Evolutionary conservation across 2,888 invertebrate genomes (phyloP), one percentile per base, ranked within the genome.

Genomic region (Plusia festucae): DNA sequence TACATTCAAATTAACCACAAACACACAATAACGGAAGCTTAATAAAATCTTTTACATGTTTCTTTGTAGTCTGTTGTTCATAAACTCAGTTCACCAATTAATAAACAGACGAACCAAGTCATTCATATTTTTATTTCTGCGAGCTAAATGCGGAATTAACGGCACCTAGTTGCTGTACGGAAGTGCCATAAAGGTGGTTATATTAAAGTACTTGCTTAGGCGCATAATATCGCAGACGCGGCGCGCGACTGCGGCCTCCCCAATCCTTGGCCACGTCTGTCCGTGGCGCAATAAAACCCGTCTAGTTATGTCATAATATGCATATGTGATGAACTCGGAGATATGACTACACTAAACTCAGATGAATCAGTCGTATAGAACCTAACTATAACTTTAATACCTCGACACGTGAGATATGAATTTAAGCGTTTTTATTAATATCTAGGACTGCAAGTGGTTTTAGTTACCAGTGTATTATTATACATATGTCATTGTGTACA

Each of bases 271-370:
- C 89, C 88, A 87, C 90, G 90, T 92, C 91, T 86, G 92, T 90
- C 91, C 88, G 89, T 80, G 85, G 69, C 61, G 93, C 90, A 93
- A 93, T 93, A 93, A 93, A 93, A 91, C 85, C 83, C 82, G 86
- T 87, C 87, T 84, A 86, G 88, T 92, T 91, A 90, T 91, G 87
- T 88, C 90, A 90, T 93, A 91, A 92, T 92, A 91, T 91, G 91
- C 92, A 93, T 92, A 90, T 91, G 90, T 89, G 91, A 91, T 91
- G 90, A 88, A 90, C 87, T 86, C 82, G 75, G 79, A 76, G 70
- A 87, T 88, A 88, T 87, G 82, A 85, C 85, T 84, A 84, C 81
- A 83, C 84, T 88, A 85, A 89, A 90, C 84, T 90, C 87, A 78
- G 78, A 69, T 76, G 88, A 88, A 89, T 88, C 83, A 85, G 84